Evolutionary conservation across 2,113 vertebrate species (phyloP).

Genomic region (Pelecanus crispus): DNA sequence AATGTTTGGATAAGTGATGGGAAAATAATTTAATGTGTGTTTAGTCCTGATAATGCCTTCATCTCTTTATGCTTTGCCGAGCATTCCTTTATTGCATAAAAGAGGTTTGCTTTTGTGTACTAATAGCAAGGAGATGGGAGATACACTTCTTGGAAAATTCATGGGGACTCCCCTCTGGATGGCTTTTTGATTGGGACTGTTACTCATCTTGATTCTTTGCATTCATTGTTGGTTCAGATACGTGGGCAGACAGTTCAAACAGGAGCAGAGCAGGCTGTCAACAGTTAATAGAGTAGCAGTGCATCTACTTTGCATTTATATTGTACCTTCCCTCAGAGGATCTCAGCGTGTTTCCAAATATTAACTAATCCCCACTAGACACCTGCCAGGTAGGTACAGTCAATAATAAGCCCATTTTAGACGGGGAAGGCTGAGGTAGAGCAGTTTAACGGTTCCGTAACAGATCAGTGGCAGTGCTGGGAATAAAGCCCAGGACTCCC

Average conservation of each 20-base stretch:
- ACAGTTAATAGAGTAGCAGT: conserved; percentile 14
- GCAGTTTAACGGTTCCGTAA: not conserved
- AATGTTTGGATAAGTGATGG: not conserved
- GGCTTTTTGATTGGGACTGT: not conserved
- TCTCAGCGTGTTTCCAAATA: conserved; percentile 44
- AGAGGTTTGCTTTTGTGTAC: not conserved
- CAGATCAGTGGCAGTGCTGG: conserved; percentile 6
- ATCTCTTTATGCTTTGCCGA: not conserved
- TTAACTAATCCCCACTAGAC: conserved; percentile 36
- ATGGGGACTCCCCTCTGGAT: not conserved
- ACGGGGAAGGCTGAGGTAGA: conserved; percentile 24
- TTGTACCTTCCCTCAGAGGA: conserved; percentile 47
- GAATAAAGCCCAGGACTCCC: conserved; percentile 29
- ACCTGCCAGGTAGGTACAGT: conserved; percentile 12
- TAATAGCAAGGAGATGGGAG: not conserved
- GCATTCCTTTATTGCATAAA: not conserved
- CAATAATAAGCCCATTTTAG: conserved; percentile 37
- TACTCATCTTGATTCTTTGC: not conserved
- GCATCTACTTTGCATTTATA: conserved; percentile 51
- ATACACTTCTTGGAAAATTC: not conserved
- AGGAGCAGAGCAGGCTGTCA: conserved; percentile 13
- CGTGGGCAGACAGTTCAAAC: not conserved
- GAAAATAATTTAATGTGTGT: not conserved
- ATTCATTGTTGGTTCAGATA: not conserved
- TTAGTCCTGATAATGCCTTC: not conserved